These are phyloP conservation scores for Leistus spinibarbis DNA, from an alignment of 2,888 invertebrate species.

Conservation along the genomic window DNA sequence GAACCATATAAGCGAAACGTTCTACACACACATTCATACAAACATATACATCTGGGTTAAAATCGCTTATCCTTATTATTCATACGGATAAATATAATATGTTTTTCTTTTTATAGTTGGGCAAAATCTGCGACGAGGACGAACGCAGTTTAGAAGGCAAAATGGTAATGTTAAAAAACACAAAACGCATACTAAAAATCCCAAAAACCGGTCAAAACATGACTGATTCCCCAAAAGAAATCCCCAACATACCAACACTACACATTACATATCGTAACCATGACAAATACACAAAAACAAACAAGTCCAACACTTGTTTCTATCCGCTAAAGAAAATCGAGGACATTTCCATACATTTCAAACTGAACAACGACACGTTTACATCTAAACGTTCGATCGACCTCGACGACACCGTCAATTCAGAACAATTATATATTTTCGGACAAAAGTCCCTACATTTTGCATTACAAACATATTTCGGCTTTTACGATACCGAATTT, in stretches of 20 bases:
- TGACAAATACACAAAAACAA: constrained; percentile 22
- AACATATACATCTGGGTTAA: too few species aligned
- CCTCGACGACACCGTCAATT: neutral
- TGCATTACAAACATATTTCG: constrained; percentile 53
- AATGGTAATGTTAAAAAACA: constrained; percentile 72
- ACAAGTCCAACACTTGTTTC: constrained; percentile 24
- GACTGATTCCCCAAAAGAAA: constrained; percentile 54
- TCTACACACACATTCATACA: too few species aligned
- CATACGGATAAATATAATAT: neutral
- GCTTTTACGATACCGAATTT: constrained; percentile 55
- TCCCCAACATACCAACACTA: constrained; percentile 55
- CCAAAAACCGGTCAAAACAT: constrained; percentile 57
- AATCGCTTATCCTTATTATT: neutral
- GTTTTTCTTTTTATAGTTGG: constrained; percentile 58
- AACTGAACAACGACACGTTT: constrained; percentile 15
- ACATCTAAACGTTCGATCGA: neutral
- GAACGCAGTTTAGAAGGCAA: constrained; percentile 63
- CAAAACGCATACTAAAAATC: constrained; percentile 73
- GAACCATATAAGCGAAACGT: too few species aligned
- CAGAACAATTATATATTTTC: constrained; percentile 29
- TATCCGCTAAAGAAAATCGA: constrained; percentile 29
- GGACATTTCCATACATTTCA: constrained; percentile 1
- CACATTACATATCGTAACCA: constrained; percentile 50
- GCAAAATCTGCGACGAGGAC: constrained; percentile 62
- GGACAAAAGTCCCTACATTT: constrained; percentile 55